Evolutionary conservation across 1,140 invertebrate species (phyloP), one percentile per base, ranked within the genome.

Genomic region (Panagrolaimus sp.): DNA sequence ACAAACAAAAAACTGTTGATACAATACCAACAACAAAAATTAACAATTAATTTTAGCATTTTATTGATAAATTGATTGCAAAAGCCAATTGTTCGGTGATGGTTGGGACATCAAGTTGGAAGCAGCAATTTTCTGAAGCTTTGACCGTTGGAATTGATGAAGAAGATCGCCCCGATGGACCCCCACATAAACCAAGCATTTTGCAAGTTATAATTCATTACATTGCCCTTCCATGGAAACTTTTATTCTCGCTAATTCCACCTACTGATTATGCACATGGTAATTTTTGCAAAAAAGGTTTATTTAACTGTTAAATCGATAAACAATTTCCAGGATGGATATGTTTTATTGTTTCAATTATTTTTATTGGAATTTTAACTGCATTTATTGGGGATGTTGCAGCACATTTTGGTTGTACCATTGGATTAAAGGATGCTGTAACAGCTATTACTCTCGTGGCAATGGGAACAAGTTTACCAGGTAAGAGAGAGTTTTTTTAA

Each of bases 61-160:
- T 93, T 58, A 93, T 97, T 58, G 94, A 98, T 85, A 95, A 95
- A 85, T 88, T 98, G 81, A 90, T 98, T 67, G 91, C 94, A 85
- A 90, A 93, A 82, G 93, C 93, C 26, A 96, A 96, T 84, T 90
- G 91, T 32, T 94, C 92, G 6, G 87, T 95, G 71, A 88, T 96
- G 48, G 91, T 97, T 63, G 94, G 94, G 24, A 95, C 94, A 15
- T 94, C 91, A 14, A 94, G 93, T 0, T 98, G 96, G 96, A 93
- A 90, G 84, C 94, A 98, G 83, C 95, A 98, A 85, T 98, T 98
- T 84, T 87, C 91, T 73, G 94, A 96, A 85, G 95, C 94, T 9
- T 86, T 98, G 26, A 69, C 65, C 0, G 78, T 78, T 28, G 76
- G 81, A 12, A 75, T 81, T 58, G 69, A 72, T 38, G 68, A 79